phyloP scores from a whole-genome alignment of 1,140 invertebrate genomes.

The Eupristina koningsbergeri region DNA sequence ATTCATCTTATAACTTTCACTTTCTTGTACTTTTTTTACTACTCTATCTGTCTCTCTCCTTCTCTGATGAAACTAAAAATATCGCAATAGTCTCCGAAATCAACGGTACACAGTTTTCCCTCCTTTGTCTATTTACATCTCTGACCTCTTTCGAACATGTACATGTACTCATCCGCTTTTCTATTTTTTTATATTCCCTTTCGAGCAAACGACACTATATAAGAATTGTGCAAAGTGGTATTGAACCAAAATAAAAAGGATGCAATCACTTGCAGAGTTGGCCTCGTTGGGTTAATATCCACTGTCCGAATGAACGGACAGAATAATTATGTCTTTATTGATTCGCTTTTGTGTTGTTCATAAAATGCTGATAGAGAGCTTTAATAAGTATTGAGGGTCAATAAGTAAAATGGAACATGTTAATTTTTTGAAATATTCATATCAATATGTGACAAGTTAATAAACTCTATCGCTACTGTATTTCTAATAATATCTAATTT shows the following conservation, averaged over 20 bases:
- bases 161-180: background rate
- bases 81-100: too few species aligned
- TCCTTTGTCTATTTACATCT: background rate
- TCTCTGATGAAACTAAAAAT: too few species aligned
- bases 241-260: conserved; percentile 15
- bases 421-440: background rate
- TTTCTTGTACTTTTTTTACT: too few species aligned
- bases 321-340: conserved; percentile 25
- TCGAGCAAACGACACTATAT: background rate
- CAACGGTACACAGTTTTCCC: too few species aligned
- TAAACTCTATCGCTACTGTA: too few species aligned
- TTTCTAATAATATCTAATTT: too few species aligned
- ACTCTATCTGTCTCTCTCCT: too few species aligned
- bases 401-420: background rate
- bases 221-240: background rate
- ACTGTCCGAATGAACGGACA: conserved; percentile 9
- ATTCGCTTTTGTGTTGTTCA: conserved; percentile 1
- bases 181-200: background rate
- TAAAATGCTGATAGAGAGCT: background rate
- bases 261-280: background rate
- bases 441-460: background rate
- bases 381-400: background rate
- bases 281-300: conserved; percentile 8
- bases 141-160: background rate
- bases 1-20: too few species aligned